A percentile compares a stretch with the other conserved stretches of the same genome.
phyloP scores from a whole-genome alignment of 2,113 vertebrate genomes.

The Phyllostomus hastatus region DNA sequence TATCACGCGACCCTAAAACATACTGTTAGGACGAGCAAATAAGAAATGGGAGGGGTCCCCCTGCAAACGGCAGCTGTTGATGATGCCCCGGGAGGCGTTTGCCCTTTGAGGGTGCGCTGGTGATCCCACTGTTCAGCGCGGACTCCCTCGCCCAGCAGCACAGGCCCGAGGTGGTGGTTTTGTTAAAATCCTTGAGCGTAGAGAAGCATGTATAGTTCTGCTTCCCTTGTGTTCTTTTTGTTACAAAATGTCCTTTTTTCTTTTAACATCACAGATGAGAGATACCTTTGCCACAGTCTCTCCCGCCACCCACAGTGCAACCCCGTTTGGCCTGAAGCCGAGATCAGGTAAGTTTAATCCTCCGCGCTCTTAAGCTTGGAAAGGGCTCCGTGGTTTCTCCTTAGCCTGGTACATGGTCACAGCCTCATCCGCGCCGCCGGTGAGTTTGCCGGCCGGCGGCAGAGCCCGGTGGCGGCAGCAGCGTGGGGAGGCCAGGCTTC shows the following conservation, averaged over 20 bases:
- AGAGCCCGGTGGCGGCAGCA: no score
- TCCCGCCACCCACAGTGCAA: slow-evolving; percentile 75
- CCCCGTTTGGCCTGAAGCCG: slow-evolving; percentile 93
- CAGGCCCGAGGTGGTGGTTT: neutral
- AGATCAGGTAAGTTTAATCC: slow-evolving; percentile 89
- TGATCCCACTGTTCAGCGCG: neutral
- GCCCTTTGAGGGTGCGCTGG: neutral
- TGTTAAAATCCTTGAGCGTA: neutral
- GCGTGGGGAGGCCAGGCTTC: neutral
- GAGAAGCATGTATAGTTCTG: neutral
- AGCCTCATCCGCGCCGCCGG: neutral
- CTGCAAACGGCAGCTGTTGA: neutral
- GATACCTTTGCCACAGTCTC: slow-evolving; percentile 79
- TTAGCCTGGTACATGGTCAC: neutral
- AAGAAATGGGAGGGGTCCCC: neutral
- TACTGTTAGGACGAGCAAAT: neutral
- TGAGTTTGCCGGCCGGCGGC: neutral
- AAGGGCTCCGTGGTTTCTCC: neutral
- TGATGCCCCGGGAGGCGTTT: neutral
- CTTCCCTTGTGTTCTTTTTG: neutral
- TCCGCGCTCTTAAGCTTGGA: neutral
- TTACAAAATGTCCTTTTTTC: slow-evolving; percentile 38
- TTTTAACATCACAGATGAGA: slow-evolving; percentile 80
- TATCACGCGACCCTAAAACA: neutral
- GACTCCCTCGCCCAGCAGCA: neutral